A percentile compares a stretch with the other conserved stretches of the same genome.
Evolutionary conservation across 2,797 vertebrate genomes (phyloP).

Genomic region (Phyllotis vaccarum): DNA sequence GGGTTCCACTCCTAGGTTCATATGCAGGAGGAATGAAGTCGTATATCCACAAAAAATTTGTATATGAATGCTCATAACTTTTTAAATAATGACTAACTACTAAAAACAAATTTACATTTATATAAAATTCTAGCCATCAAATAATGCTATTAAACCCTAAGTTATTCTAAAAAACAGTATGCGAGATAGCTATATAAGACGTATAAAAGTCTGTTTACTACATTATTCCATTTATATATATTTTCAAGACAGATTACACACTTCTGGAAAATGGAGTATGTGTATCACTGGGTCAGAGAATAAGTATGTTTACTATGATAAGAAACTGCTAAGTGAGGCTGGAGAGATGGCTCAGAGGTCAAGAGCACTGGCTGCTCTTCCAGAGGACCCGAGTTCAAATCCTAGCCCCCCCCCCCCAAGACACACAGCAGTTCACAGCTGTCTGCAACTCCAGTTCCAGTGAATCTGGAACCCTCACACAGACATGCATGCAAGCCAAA

Average conservation of each 20-base stretch:
- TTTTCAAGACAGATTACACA: neutral
- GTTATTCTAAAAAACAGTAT: neutral
- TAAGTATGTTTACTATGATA: conserved; percentile 24
- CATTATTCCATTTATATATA: neutral
- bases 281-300: neutral
- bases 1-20: neutral
- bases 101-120: too few species aligned
- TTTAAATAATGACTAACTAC: neutral
- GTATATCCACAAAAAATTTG: neutral
- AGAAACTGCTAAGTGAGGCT: neutral
- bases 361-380: too few species aligned
- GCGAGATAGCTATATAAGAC: neutral
- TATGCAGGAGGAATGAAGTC: neutral
- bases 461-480: too few species aligned
- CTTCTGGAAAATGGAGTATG: neutral
- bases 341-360: too few species aligned
- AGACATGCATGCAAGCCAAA: too few species aligned
- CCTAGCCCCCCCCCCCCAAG: too few species aligned
- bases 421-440: too few species aligned
- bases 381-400: too few species aligned
- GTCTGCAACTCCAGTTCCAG: too few species aligned
- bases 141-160: neutral
- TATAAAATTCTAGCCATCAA: neutral
- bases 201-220: neutral
- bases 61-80: neutral